phyloP scores from a whole-genome alignment of 2,113 vertebrate genomes.

The Eurypyga helias region DNA sequence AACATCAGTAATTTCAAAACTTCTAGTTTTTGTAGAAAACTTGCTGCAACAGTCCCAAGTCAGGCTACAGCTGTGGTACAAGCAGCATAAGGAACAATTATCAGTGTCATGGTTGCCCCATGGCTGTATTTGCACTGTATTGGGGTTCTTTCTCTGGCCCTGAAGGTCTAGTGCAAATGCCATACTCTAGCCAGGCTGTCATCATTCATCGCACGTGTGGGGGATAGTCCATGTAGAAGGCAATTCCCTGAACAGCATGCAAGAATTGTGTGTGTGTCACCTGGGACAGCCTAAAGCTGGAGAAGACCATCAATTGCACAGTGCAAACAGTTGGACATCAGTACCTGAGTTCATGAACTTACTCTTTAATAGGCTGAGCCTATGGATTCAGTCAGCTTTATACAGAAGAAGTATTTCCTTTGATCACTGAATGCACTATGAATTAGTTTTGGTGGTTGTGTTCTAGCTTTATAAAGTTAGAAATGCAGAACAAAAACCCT shows the following conservation, averaged over 20 bases:
- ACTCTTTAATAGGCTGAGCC: background rate
- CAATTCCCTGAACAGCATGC: background rate
- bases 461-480: background rate
- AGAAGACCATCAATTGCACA: background rate
- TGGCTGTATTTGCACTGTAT: background rate
- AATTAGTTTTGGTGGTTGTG: background rate
- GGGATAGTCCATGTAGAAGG: background rate
- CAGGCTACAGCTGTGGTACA: background rate
- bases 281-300: background rate
- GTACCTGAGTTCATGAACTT: background rate
- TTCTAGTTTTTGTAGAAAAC: background rate
- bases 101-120: background rate
- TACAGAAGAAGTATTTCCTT: background rate
- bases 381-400: background rate
- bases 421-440: background rate
- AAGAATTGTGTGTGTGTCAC: background rate
- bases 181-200: background rate
- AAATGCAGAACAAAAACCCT: background rate
- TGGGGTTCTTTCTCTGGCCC: background rate
- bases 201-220: background rate
- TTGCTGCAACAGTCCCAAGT: background rate
- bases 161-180: background rate
- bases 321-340: accelerated
- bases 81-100: background rate
- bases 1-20: background rate